Evolutionary conservation across 2,888 invertebrate species (phyloP), one percentile per base, ranked within the genome.

Genomic region (Exephanes ischioxanthus): DNA sequence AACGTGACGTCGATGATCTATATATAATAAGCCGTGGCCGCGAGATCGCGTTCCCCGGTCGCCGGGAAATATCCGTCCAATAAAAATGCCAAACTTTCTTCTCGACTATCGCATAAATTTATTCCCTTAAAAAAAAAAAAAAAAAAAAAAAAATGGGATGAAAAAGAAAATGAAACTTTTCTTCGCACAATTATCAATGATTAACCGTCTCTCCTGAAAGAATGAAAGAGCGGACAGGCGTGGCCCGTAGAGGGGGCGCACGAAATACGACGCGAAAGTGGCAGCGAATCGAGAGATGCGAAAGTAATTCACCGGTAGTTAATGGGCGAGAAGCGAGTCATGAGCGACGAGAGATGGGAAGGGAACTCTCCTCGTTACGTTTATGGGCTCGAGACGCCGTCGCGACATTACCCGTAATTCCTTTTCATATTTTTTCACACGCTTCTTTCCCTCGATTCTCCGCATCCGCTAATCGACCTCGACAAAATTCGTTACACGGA

Each of bases 341-440:
- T 26, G 26, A 22, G 37, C 14, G 61, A 37, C 63, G 68, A 19
- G n/a, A 37, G 26, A 53, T 45, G 30, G 33, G 48, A 37, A 73
- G 45, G 71, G 45, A 51, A 58, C 51, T 26, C 19, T 63, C 19
- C 70, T 67, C 77, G 72, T 76, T 72, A 77, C 76, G 55, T 51
- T 41, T 68, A 73, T 55, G 68, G 58, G 19, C 3, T 45, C 78
- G 41, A 70, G 84, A 75, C 78, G 63, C 51, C 22, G 26, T 45
- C 33, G 67, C 37, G 45, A 53, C 61, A 26, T 53, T 53, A 26
- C 48, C 72, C 67, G n/a, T 68, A 45, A 37, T 67, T 75, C 45
- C 16, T 45, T 26, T 48, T n/a, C 55, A 67, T 37, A 80, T 86
- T 73, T 72, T 87, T 84, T 83, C 73, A 30, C 30, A 66, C 78